These are phyloP conservation scores for Alsophila aescularia DNA, from an alignment of 2,888 invertebrate species.

Conservation along the genomic window DNA sequence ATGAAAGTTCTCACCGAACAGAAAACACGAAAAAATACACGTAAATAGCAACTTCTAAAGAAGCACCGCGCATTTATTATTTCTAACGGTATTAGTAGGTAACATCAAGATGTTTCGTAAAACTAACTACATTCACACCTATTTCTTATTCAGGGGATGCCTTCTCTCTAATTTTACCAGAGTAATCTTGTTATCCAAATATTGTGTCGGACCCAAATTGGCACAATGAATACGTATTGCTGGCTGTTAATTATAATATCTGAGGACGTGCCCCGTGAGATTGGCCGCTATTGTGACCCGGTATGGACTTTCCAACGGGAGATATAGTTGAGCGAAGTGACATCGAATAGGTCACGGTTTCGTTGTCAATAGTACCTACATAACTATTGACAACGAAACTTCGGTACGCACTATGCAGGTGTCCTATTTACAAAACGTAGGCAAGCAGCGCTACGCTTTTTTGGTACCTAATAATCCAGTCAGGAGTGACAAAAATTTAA, in stretches of 20 bases:
- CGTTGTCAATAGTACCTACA: too few species aligned
- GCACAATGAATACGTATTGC: constrained; percentile 61
- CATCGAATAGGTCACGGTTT: not conserved
- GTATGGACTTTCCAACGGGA: constrained; percentile 24
- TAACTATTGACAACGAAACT: too few species aligned
- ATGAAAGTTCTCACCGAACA: too few species aligned
- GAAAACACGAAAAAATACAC: not conserved
- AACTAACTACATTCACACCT: constrained; percentile 20
- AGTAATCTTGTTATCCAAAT: constrained; percentile 54
- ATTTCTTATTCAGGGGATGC: constrained; percentile 41
- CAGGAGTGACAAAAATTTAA: too few species aligned
- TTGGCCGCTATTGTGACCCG: constrained; percentile 49
- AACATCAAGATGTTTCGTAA: constrained; percentile 7
- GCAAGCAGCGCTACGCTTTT: too few species aligned
- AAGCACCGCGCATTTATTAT: not conserved
- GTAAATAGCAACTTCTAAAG: not conserved
- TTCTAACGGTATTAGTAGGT: constrained; percentile 4
- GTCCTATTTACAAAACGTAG: too few species aligned
- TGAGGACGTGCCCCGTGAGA: constrained; percentile 52
- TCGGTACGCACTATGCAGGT: too few species aligned
- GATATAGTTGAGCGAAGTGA: constrained; percentile 7
- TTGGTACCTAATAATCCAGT: too few species aligned
- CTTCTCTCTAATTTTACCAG: constrained; percentile 36
- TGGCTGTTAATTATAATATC: constrained; percentile 61
- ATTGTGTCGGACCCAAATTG: constrained; percentile 56